Evolutionary conservation across 2,888 invertebrate genomes (phyloP).

Genomic region (Sinhomidia bicolor): DNA sequence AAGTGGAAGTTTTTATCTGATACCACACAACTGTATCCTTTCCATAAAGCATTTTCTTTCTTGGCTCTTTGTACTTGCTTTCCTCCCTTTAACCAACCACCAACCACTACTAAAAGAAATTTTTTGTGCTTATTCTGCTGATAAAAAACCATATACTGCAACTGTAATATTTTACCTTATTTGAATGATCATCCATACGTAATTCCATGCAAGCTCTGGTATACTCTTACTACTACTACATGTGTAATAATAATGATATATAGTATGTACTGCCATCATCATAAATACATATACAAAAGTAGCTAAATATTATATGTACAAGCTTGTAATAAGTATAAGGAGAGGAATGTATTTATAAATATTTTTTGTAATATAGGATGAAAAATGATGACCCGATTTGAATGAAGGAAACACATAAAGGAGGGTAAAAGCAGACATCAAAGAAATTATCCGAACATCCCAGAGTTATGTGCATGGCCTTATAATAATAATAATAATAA

Average conservation of each 20-base stretch:
- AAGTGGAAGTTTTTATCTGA: conserved; percentile 20
- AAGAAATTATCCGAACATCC: conserved; percentile 71
- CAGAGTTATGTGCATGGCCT: conserved; percentile 43
- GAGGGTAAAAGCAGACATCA: conserved; percentile 70
- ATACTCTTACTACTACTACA: conserved; percentile 26
- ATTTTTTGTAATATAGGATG: conserved; percentile 39
- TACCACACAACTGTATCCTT: not conserved
- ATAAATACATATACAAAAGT: not conserved
- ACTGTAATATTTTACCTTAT: conserved; percentile 52
- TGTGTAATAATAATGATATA: conserved; percentile 34
- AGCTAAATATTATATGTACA: not conserved
- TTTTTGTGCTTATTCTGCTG: conserved; percentile 20
- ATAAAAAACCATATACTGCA: conserved; percentile 16
- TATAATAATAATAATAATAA: not conserved
- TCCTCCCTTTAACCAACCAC: not conserved
- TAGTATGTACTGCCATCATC: conserved; percentile 19
- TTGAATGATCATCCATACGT: conserved; percentile 51
- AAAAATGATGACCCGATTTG: conserved; percentile 74
- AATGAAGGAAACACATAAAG: conserved; percentile 61
- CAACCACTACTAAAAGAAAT: not conserved
- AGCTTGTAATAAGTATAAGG: not conserved
- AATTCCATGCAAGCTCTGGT: not conserved
- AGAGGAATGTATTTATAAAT: not conserved
- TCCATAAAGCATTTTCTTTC: conserved; percentile 1
- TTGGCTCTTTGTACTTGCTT: not conserved